A percentile compares a stretch with the other conserved stretches of the same genome.
Evolutionary conservation across 2,888 invertebrate species (phyloP).

Genomic region (Epinotia nisella): DNA sequence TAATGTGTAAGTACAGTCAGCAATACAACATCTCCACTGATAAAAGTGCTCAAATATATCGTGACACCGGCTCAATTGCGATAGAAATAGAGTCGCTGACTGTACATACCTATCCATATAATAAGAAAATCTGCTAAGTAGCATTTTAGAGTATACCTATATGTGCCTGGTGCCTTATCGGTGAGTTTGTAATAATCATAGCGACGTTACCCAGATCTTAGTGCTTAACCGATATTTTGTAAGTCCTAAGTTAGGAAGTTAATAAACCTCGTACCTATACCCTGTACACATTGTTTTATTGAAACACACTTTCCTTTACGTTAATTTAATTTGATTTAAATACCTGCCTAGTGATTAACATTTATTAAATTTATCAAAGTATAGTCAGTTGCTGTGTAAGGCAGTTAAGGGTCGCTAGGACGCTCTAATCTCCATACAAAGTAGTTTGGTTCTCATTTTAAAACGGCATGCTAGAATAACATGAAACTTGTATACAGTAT

Average conservation of each 20-base stretch:
- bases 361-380: too few species aligned
- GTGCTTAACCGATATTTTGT: conserved; percentile 28
- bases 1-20: neutral
- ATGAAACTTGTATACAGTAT: too few species aligned
- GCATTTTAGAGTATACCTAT: conserved; percentile 12
- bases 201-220: conserved; percentile 14
- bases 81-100: neutral
- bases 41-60: neutral
- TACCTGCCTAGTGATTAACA: too few species aligned
- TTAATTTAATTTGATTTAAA: too few species aligned
- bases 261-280: conserved; percentile 21
- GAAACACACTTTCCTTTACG: neutral
- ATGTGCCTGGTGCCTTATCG: conserved; percentile 27
- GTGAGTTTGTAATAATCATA: conserved; percentile 15
- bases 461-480: too few species aligned
- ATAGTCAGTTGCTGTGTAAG: too few species aligned
- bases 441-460: too few species aligned
- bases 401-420: too few species aligned
- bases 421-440: too few species aligned
- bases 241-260: conserved; percentile 12
- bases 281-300: conserved; percentile 19
- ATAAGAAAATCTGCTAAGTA: neutral
- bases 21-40: neutral
- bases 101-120: neutral
- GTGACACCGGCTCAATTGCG: neutral